A percentile compares a stretch with the other conserved stretches of the same genome.
Evolutionary conservation across 2,888 invertebrate genomes (phyloP).

Genomic region (Drosophila longiperda): DNA sequence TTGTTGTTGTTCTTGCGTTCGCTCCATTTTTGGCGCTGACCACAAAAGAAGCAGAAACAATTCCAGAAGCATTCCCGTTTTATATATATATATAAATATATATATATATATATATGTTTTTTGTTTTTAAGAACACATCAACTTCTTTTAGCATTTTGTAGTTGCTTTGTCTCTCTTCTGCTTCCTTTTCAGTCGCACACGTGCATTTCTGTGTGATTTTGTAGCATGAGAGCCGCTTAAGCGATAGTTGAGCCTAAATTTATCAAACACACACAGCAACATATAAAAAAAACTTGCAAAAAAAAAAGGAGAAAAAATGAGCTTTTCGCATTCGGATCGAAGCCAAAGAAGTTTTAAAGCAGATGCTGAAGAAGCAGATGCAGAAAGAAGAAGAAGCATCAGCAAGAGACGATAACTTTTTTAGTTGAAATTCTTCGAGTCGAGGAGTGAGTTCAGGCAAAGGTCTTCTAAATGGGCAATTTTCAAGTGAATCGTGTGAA

Average conservation of each 20-base stretch:
- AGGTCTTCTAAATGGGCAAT: constrained; percentile 6
- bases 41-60: constrained; percentile 33
- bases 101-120: neutral
- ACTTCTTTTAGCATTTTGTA: constrained; percentile 4
- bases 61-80: constrained; percentile 38
- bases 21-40: constrained; percentile 60
- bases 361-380: constrained; percentile 11
- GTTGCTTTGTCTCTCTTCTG: constrained; percentile 10
- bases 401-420: constrained; percentile 3
- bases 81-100: neutral
- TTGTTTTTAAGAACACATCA: neutral
- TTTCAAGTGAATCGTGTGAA: constrained; percentile 29
- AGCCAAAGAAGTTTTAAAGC: constrained; percentile 46
- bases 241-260: constrained; percentile 45
- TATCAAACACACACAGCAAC: constrained; percentile 19
- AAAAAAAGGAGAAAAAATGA: constrained; percentile 3
- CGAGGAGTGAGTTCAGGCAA: neutral
- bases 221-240: constrained; percentile 31
- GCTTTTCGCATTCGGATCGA: constrained; percentile 27
- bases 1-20: constrained; percentile 28
- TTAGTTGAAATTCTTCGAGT: neutral
- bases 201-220: neutral
- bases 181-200: constrained; percentile 12
- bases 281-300: constrained; percentile 5
- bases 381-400: constrained; percentile 1